Evolutionary conservation across 2,113 vertebrate genomes (phyloP).

Genomic region (Percopsis transmontana): DNA sequence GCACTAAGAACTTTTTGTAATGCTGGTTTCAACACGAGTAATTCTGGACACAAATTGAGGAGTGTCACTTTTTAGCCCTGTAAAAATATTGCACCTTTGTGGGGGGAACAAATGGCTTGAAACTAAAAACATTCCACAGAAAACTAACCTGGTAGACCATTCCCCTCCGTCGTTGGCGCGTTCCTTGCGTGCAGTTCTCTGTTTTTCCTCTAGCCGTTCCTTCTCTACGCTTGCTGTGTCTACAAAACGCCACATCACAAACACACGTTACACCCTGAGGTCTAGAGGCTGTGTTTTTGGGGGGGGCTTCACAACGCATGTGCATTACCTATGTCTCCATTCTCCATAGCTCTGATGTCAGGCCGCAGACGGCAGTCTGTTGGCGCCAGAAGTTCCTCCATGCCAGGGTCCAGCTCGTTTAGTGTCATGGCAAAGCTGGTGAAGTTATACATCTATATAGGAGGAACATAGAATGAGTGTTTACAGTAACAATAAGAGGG

Average conservation of each 20-base stretch:
- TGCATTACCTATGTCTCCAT: constrained; percentile 86
- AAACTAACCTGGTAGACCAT: constrained; percentile 87
- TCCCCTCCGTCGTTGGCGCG: constrained; percentile 85
- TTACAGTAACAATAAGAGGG: not conserved
- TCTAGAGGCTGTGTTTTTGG: not conserved
- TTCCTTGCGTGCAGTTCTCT: constrained; percentile 87
- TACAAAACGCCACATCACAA: constrained; percentile 42
- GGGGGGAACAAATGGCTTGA: too few species aligned
- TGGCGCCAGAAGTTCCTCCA: constrained; percentile 82
- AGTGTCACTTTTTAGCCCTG: too few species aligned
- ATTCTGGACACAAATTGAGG: too few species aligned
- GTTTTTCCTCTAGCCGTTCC: constrained; percentile 94
- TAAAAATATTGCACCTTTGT: too few species aligned
- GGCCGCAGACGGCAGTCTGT: constrained; percentile 94
- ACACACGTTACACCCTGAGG: not conserved
- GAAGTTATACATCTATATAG: constrained; percentile 95
- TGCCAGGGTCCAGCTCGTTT: constrained; percentile 87
- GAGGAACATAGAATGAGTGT: not conserved
- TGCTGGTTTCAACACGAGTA: too few species aligned
- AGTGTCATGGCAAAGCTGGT: constrained; percentile 93
- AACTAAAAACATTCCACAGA: not conserved
- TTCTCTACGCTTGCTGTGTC: constrained; percentile 91
- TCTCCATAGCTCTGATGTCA: constrained; percentile 93
- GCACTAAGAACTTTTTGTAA: too few species aligned
- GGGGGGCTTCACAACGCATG: not conserved